Evolutionary conservation across 64 coral and sea anemone genomes (phyloP), one percentile per base, ranked within the genome.

Genomic region (Astreopora myriophthalma): DNA sequence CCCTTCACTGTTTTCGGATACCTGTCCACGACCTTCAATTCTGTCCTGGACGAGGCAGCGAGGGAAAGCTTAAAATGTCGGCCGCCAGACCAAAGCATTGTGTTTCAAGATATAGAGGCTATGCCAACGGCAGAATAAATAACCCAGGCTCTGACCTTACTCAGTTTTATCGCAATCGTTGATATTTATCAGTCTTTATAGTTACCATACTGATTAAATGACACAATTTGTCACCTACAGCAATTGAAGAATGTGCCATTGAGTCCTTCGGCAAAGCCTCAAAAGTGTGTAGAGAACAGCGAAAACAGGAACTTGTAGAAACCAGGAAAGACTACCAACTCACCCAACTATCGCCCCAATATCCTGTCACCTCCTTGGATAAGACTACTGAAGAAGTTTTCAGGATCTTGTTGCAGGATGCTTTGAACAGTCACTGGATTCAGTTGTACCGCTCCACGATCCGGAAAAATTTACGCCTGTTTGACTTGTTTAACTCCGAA

Each of bases 351-450:
- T 17, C 49, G 19, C 13, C 8, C 24, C 4, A 37, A n/a, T 37
- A 13, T 35, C 4, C 22, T 8, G 19, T 83, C 6, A 4, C 79
- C 8, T 34, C 6, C 6, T 20, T 83, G 9, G 64, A 83, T 1
- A 83, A 13, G 32, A 64, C 6, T 23, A 0, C 0, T 24, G 8
- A 8, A 3, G 79, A 83, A 65, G 55, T 65, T 3, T 64, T 20
- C 31, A n/a, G 30, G 3, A 64, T 83, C n/a, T 55, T 85, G 12
- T 6, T 36, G 32, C 42, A 49, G 11, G 90, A 92, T 39, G 12
- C 17, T 11, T 26, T 92, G 20, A 57, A 92, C 22, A 51, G 30
- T 4, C 69, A 85, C 34, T 92, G 90, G 90, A 85, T 92, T 61
- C 16, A 9, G 25, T 65, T 92, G 26, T 92, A 92, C 31, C 74